These are phyloP conservation scores for Drosophila pseudoananassae DNA, from an alignment of 1,140 invertebrate genomes.

Conservation along the genomic window DNA sequence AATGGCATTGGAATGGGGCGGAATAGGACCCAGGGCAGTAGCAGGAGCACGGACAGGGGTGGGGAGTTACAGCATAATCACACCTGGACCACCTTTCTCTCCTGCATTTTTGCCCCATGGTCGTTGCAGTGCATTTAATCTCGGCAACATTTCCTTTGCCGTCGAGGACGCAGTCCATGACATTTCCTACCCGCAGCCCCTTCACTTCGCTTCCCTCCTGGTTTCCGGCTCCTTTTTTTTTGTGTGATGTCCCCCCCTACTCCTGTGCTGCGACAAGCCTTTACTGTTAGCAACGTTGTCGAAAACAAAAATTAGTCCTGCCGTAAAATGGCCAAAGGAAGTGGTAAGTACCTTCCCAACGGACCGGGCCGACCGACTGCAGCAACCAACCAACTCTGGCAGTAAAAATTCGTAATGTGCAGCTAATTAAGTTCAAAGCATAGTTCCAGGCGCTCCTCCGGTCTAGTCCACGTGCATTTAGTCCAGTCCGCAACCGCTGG, in stretches of 20 bases:
- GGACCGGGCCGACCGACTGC: constrained; percentile 47
- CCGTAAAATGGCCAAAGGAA: constrained; percentile 79
- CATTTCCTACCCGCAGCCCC: constrained; percentile 66
- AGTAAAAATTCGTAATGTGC: constrained; percentile 82
- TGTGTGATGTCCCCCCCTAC: not conserved
- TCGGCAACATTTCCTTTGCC: constrained; percentile 74
- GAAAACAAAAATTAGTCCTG: constrained; percentile 80
- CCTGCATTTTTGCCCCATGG: constrained; percentile 14
- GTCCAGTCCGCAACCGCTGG: constrained; percentile 16
- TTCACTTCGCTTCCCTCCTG: not conserved
- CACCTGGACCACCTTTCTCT: constrained; percentile 62
- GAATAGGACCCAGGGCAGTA: not conserved
- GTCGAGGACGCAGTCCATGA: constrained; percentile 62
- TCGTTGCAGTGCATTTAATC: constrained; percentile 69
- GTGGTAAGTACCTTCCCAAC: constrained; percentile 68
- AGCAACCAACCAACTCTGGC: constrained; percentile 59
- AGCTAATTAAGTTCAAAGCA: constrained; percentile 82
- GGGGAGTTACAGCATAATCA: constrained; percentile 52
- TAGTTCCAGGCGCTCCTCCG: constrained; percentile 55
- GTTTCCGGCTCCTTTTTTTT: constrained; percentile 4
- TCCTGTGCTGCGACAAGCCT: constrained; percentile 34
- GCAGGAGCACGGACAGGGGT: not conserved
- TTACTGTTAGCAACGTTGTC: constrained; percentile 66
- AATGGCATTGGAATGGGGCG: not conserved
- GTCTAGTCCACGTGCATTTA: constrained; percentile 30